Conservation (phyloP, 2,113 vertebrate genomes). For the Felis chaus region DNA sequence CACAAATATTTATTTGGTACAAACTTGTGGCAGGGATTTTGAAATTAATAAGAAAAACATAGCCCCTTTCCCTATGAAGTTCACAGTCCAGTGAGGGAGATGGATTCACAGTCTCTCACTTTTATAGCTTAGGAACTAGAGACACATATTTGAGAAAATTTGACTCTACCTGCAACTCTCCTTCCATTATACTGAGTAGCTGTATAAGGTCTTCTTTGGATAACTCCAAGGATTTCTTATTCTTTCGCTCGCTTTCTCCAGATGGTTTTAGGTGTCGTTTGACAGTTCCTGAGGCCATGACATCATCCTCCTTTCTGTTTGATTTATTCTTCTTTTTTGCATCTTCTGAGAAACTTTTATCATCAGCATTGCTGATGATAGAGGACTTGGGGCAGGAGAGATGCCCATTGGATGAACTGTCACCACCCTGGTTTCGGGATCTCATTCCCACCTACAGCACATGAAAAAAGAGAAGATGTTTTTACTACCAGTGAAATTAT, state of each 20-base stretch:
- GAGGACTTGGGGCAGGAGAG: conserved; percentile 86
- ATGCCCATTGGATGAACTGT: conserved; percentile 87
- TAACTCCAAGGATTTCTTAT: conserved; percentile 87
- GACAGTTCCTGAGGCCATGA: conserved; percentile 88
- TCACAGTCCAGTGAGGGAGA: background rate
- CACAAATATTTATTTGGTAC: background rate
- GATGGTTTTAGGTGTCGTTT: conserved; percentile 85
- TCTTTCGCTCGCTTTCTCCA: conserved; percentile 82
- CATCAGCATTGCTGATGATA: conserved; percentile 82
- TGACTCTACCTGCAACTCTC: conserved; percentile 93
- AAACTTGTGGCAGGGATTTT: background rate
- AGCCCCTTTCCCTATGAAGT: background rate
- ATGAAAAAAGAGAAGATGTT: conserved; percentile 33
- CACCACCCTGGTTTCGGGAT: conserved; percentile 91
- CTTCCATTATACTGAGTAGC: conserved; percentile 97
- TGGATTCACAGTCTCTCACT: background rate
- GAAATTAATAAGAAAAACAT: background rate
- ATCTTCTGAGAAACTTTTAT: conserved; percentile 87
- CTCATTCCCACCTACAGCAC: conserved; percentile 91
- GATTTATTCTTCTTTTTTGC: conserved; percentile 91
- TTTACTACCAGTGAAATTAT: background rate
- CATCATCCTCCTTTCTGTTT: conserved; percentile 86
- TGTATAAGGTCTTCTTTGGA: conserved; percentile 92
- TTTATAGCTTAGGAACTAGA: background rate
- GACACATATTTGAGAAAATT: background rate